A percentile compares a stretch with the other conserved stretches of the same genome.
Conservation (phyloP, 1,140 invertebrate genomes). For the Sarcophaga bullata region DNA sequence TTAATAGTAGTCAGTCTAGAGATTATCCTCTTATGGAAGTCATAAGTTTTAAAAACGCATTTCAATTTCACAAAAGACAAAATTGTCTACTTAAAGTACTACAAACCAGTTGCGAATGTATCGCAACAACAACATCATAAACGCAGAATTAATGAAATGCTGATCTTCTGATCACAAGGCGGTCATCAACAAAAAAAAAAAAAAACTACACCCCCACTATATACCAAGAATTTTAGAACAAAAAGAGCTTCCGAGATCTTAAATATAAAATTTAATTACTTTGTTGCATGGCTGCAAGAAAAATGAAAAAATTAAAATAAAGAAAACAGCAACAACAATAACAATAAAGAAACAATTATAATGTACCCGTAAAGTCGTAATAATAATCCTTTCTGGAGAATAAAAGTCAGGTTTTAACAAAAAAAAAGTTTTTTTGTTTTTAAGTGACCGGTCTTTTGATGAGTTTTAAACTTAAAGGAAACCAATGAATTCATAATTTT, state of each 20-base stretch:
- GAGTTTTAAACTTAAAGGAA: not conserved
- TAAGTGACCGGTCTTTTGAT: not conserved
- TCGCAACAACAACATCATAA: too few species aligned
- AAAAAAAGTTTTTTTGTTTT: not conserved
- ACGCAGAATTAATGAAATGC: too few species aligned
- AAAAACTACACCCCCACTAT: not conserved
- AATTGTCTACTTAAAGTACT: too few species aligned
- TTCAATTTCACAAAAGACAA: too few species aligned
- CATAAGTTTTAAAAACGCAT: too few species aligned
- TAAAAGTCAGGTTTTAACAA: not conserved
- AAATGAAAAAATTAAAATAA: not conserved
- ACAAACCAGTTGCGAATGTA: too few species aligned
- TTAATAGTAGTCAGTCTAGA: too few species aligned
- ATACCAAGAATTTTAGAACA: not conserved
- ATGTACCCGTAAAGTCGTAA: not conserved
- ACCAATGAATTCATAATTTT: not conserved
- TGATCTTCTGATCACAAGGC: too few species aligned
- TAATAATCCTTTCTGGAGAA: not conserved
- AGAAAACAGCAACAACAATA: not conserved
- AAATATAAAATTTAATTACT: not conserved
- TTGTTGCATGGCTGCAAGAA: not conserved
- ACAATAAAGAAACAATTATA: not conserved
- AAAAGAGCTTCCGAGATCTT: not conserved
- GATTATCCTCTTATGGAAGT: too few species aligned
- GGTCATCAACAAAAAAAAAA: not conserved